Evolutionary conservation across 2,888 invertebrate genomes (phyloP).

Genomic region (Mylabris sibirica): DNA sequence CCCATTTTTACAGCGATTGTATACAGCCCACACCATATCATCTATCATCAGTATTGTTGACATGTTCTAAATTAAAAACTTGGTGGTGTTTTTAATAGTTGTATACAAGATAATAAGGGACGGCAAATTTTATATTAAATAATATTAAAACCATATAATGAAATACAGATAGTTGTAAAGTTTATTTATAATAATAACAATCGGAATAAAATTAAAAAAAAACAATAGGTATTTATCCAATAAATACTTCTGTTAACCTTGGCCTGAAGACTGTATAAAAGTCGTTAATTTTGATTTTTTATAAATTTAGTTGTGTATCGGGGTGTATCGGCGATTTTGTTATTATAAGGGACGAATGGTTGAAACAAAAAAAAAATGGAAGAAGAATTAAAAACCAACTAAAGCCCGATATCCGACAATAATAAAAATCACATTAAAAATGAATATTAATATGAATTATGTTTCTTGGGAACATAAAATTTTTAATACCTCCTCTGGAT

Average conservation of each 20-base stretch:
- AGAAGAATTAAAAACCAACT: constrained; percentile 19
- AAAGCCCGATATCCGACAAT: constrained; percentile 36
- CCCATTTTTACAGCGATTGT: constrained; percentile 57
- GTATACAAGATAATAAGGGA: constrained; percentile 25
- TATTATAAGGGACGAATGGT: neutral
- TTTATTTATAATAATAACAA: constrained; percentile 15
- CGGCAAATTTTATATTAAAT: constrained; percentile 23
- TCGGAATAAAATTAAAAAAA: too few relatives aligned
- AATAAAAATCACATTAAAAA: constrained; percentile 53
- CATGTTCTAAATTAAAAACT: constrained; percentile 64
- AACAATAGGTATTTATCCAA: constrained; percentile 22
- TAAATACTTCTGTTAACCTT: constrained; percentile 22
- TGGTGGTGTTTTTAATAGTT: constrained; percentile 38
- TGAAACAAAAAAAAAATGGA: constrained; percentile 18
- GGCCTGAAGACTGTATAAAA: constrained; percentile 21
- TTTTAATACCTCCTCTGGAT: constrained; percentile 49
- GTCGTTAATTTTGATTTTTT: constrained; percentile 34
- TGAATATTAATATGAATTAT: constrained; percentile 55
- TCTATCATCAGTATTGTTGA: constrained; percentile 63
- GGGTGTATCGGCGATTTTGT: too few relatives aligned
- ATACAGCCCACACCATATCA: constrained; percentile 60
- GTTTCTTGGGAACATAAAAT: constrained; percentile 52
- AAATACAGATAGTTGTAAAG: constrained; percentile 11
- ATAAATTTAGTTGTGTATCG: neutral
- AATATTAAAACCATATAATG: neutral